phyloP scores from a whole-genome alignment of 2,113 vertebrate genomes.

The Sarotherodon lohbergeri region DNA sequence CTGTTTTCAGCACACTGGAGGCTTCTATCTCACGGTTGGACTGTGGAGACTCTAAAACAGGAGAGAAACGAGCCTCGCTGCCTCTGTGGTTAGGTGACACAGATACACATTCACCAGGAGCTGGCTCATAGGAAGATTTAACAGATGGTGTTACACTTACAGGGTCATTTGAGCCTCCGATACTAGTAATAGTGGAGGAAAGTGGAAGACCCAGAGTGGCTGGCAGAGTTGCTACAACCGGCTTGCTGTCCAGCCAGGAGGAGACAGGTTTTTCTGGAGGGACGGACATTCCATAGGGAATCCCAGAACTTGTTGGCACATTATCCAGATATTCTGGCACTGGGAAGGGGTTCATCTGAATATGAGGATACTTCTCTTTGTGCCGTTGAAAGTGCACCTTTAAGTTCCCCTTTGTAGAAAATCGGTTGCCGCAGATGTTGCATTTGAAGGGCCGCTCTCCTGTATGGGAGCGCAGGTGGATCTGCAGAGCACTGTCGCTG shows the following conservation, averaged over 20 bases:
- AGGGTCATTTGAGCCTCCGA: constrained; percentile 78
- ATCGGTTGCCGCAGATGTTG: constrained; percentile 98
- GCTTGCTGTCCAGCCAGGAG: constrained; percentile 93
- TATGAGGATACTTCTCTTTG: constrained; percentile 96
- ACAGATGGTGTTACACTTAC: constrained; percentile 81
- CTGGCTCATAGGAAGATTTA: constrained; percentile 83
- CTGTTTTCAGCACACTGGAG: constrained; percentile 70
- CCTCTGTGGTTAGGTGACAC: constrained; percentile 80
- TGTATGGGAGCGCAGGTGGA: constrained; percentile 96
- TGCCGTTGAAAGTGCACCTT: constrained; percentile 99
- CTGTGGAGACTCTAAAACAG: constrained; percentile 72
- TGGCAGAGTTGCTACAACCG: constrained; percentile 78
- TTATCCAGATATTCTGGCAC: constrained; percentile 98
- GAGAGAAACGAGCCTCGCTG: constrained; percentile 66
- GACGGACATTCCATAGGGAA: constrained; percentile 94
- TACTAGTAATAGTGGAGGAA: constrained; percentile 74
- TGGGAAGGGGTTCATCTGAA: constrained; percentile 98
- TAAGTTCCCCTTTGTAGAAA: constrained; percentile 98
- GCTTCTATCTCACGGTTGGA: constrained; percentile 52
- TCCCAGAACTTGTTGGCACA: constrained; percentile 93
- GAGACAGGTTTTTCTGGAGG: constrained; percentile 88
- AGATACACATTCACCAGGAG: constrained; percentile 83
- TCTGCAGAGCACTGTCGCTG: constrained; percentile 98
- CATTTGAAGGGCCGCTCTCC: constrained; percentile 98
- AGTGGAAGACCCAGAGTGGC: constrained; percentile 82